Conservation (phyloP, 2,888 invertebrate genomes). For the Lasioglossum malachurum region DNA sequence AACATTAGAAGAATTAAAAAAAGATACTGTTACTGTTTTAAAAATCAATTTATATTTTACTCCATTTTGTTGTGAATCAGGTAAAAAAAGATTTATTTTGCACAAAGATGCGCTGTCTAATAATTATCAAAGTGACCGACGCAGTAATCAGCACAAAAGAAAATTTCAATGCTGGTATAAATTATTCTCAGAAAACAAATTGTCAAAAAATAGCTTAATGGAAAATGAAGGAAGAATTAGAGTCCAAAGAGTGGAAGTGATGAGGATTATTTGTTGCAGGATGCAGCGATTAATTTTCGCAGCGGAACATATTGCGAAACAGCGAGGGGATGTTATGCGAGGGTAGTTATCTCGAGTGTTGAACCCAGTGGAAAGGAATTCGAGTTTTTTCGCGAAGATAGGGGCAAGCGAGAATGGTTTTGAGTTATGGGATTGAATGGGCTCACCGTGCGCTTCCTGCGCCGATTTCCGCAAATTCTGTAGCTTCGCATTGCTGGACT, state of each 20-base stretch:
- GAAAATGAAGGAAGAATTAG: background rate
- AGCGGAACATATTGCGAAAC: background rate
- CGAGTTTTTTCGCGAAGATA: background rate
- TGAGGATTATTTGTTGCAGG: background rate
- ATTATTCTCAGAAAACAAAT: background rate
- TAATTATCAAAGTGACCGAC: no score
- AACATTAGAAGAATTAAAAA: no score
- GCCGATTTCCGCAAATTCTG: constrained; percentile 91
- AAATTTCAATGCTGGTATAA: background rate
- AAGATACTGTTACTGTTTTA: no score
- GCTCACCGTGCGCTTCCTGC: constrained; percentile 94
- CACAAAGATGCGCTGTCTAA: no score
- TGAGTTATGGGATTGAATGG: background rate
- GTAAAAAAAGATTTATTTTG: no score
- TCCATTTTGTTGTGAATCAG: no score
- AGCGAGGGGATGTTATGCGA: background rate
- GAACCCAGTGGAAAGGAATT: background rate
- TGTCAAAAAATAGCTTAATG: background rate
- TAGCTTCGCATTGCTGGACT: constrained; percentile 92
- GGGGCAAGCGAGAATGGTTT: background rate
- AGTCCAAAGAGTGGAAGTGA: background rate
- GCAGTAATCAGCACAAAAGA: background rate
- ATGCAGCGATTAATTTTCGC: background rate
- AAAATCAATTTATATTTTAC: no score
- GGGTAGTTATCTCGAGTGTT: background rate